phyloP scores from a whole-genome alignment of 2,797 vertebrate species.

The Cygnus olor region DNA sequence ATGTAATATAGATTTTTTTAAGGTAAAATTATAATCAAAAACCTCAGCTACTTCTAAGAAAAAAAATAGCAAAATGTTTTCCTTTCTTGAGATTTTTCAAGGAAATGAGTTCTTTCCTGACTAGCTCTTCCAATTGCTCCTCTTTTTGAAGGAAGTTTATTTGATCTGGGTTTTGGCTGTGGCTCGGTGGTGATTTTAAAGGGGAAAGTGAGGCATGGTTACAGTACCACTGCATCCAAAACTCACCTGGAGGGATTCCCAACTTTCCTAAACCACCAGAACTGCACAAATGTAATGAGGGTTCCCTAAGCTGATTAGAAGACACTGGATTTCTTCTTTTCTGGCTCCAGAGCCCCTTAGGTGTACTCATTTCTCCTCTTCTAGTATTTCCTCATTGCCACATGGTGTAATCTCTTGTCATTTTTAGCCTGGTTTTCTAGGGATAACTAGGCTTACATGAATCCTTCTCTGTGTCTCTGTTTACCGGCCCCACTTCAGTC shows the following conservation, averaged over 20 bases:
- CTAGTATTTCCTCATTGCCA: not conserved
- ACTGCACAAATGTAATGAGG: not conserved
- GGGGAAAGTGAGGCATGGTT: not conserved
- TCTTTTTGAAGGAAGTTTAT: conserved; percentile 41
- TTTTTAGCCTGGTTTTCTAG: conserved; percentile 11
- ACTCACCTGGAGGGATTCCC: not conserved
- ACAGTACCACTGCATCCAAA: not conserved
- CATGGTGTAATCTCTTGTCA: fast-evolving
- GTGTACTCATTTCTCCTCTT: not conserved
- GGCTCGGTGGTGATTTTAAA: conserved; percentile 7
- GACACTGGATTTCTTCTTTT: not conserved
- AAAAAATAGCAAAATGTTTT: conserved; percentile 19
- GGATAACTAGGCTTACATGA: not conserved
- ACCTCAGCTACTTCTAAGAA: not conserved
- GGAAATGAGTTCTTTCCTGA: conserved; percentile 46
- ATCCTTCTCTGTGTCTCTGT: not conserved
- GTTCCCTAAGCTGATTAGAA: not conserved
- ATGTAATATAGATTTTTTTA: not conserved
- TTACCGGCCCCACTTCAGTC: not conserved
- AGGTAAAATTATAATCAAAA: not conserved
- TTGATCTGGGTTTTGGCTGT: conserved; percentile 38
- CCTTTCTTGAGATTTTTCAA: conserved; percentile 52
- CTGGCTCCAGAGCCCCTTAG: not conserved
- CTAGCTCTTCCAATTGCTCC: conserved; percentile 11
- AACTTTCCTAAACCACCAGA: not conserved